Evolutionary conservation across 2,797 vertebrate genomes (phyloP).

Genomic region (Fistularia tabacaria): DNA sequence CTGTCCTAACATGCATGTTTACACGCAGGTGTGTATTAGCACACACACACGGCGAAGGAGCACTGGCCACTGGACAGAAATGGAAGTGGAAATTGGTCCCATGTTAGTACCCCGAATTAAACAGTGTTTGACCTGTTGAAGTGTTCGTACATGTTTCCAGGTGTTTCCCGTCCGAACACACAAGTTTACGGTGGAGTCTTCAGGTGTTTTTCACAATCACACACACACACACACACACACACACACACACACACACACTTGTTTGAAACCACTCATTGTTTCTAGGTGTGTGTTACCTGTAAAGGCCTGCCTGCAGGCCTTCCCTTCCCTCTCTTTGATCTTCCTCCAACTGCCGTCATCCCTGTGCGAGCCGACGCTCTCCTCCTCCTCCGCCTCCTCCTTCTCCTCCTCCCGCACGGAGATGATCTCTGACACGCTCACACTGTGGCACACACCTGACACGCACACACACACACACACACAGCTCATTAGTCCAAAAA

Average conservation of each 20-base stretch:
- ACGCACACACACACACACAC: constrained; percentile 10
- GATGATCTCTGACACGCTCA: constrained; percentile 86
- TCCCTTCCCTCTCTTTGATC: constrained; percentile 41
- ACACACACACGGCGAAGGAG: too few species aligned
- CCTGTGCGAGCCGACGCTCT: constrained; percentile 47
- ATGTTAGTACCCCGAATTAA: too few species aligned
- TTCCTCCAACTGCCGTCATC: constrained; percentile 85
- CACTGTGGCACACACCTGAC: constrained; percentile 71
- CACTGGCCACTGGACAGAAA: too few species aligned
- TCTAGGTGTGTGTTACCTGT: constrained; percentile 47
- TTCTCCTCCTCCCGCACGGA: constrained; percentile 78
- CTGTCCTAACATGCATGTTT: too few species aligned
- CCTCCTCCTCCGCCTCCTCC: constrained; percentile 76
- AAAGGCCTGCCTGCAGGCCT: constrained; percentile 56
- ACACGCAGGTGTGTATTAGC: not conserved
- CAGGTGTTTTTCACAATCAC: too few species aligned
- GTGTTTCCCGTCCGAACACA: too few species aligned
- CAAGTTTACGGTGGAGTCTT: too few species aligned
- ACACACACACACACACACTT: too few species aligned
- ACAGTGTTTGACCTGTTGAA: too few species aligned
- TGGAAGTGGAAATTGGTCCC: too few species aligned
- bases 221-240: too few species aligned
- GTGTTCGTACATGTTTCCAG: too few species aligned
- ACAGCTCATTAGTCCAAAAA: not conserved
- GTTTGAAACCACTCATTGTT: not conserved